phyloP scores from a whole-genome alignment of 2,113 vertebrate species.

The Puma concolor region DNA sequence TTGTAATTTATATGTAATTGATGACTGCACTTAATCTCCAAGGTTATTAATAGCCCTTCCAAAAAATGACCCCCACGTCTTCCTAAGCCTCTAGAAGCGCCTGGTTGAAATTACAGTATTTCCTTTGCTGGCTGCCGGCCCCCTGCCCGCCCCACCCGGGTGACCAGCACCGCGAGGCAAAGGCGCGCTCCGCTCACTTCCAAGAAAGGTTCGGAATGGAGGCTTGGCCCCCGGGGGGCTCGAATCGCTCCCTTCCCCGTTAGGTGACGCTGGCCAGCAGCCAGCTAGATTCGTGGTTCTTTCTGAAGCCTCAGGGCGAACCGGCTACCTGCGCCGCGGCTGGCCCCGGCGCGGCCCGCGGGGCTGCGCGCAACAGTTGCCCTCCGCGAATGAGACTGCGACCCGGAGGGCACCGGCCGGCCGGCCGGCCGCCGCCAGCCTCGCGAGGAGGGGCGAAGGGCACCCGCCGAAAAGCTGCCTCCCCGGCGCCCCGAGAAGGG shows the following conservation, averaged over 20 bases:
- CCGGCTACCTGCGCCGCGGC: constrained; percentile 55
- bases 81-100: constrained; percentile 61
- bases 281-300: constrained; percentile 12
- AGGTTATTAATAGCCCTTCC: constrained; percentile 74
- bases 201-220: constrained; percentile 76
- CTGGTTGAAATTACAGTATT: constrained; percentile 75
- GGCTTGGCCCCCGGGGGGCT: not conserved
- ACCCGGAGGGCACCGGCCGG: not conserved
- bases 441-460: not conserved
- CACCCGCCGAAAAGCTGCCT: not conserved
- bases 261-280: constrained; percentile 54
- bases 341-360: not conserved
- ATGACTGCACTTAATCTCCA: constrained; percentile 75
- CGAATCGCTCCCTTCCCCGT: constrained; percentile 39
- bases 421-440: not conserved
- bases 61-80: constrained; percentile 66
- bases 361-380: constrained; percentile 67
- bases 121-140: constrained; percentile 60
- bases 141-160: constrained; percentile 54
- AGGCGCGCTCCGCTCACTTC: constrained; percentile 60
- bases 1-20: constrained; percentile 76
- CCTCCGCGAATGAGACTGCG: not conserved
- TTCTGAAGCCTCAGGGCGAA: constrained; percentile 42
- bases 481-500: not conserved
- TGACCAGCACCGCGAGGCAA: constrained; percentile 25